Conservation (phyloP, 1,140 invertebrate species). For the Drosophila pseudoobscura region DNA sequence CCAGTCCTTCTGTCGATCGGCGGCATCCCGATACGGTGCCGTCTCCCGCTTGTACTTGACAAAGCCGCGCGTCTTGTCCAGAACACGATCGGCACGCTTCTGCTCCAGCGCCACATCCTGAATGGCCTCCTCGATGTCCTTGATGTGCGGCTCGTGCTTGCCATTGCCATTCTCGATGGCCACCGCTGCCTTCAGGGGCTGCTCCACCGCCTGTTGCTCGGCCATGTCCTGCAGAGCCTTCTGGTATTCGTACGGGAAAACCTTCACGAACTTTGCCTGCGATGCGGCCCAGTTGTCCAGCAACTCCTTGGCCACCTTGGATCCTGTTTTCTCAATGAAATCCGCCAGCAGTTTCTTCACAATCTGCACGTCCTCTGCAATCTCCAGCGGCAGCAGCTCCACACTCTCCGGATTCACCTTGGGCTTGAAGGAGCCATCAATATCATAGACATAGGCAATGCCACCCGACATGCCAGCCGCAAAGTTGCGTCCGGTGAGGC, state of each 20-base stretch:
- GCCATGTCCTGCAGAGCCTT: slow-evolving; percentile 91
- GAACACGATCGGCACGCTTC: slow-evolving; percentile 90
- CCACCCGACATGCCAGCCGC: slow-evolving; percentile 99
- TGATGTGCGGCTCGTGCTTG: slow-evolving; percentile 85
- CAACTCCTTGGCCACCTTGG: slow-evolving; percentile 91
- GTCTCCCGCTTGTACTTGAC: slow-evolving; percentile 97
- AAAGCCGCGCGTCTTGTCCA: slow-evolving; percentile 97
- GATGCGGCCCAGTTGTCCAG: slow-evolving; percentile 92
- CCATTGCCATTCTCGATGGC: slow-evolving; percentile 84
- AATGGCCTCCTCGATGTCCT: slow-evolving; percentile 95
- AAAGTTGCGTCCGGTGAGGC: slow-evolving; percentile 98
- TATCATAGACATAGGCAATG: slow-evolving; percentile 97
- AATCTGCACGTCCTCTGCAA: slow-evolving; percentile 91
- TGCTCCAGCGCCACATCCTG: slow-evolving; percentile 90
- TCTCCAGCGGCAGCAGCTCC: slow-evolving; percentile 91
- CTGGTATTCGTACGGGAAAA: slow-evolving; percentile 99
- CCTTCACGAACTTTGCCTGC: slow-evolving; percentile 94
- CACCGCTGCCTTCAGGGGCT: slow-evolving; percentile 72
- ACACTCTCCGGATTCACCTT: slow-evolving; percentile 97
- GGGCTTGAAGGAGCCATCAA: slow-evolving; percentile 91
- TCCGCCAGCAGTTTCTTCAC: slow-evolving; percentile 93
- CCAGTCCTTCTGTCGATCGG: slow-evolving; percentile 96
- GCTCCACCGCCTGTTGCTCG: slow-evolving; percentile 85
- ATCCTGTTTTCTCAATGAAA: slow-evolving; percentile 95
- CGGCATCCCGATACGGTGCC: slow-evolving; percentile 91